A percentile compares a stretch with the other conserved stretches of the same genome.
Evolutionary conservation across 2,113 vertebrate genomes (phyloP).

Genomic region (Anthoscopus minutus): DNA sequence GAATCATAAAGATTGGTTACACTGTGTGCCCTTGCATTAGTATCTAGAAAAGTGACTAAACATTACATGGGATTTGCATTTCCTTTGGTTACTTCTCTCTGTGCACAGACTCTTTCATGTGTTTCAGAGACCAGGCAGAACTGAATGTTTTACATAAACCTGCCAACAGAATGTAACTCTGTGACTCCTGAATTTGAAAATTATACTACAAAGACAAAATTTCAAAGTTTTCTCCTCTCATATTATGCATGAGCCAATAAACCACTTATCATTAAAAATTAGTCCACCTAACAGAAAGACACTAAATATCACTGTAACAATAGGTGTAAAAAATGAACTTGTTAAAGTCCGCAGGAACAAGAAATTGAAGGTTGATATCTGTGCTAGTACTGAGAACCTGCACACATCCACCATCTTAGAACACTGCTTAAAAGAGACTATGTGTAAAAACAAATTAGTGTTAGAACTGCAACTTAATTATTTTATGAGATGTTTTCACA

Average conservation of each 20-base stretch:
- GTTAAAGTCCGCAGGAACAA: neutral
- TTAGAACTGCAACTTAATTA: neutral
- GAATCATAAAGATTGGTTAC: neutral
- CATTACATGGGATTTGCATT: neutral
- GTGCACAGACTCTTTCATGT: neutral
- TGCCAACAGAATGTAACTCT: fast-evolving
- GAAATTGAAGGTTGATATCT: neutral
- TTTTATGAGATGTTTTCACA: neutral
- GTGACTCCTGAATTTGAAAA: neutral
- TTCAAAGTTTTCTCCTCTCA: neutral
- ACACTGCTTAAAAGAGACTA: neutral
- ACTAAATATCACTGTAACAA: neutral
- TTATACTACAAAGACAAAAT: fast-evolving
- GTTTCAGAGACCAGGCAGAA: neutral
- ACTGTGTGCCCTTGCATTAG: neutral
- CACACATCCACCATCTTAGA: neutral
- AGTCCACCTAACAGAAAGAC: neutral
- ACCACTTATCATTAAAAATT: neutral
- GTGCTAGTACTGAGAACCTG: neutral
- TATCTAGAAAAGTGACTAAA: neutral
- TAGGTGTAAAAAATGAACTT: neutral
- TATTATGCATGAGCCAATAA: neutral
- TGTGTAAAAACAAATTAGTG: neutral
- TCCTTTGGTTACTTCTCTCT: neutral
- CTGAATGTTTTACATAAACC: neutral